A percentile compares a stretch with the other conserved stretches of the same genome.
These are phyloP conservation scores for Ypsolopha scabrella DNA, from an alignment of 2,888 invertebrate genomes.

Conservation along the genomic window DNA sequence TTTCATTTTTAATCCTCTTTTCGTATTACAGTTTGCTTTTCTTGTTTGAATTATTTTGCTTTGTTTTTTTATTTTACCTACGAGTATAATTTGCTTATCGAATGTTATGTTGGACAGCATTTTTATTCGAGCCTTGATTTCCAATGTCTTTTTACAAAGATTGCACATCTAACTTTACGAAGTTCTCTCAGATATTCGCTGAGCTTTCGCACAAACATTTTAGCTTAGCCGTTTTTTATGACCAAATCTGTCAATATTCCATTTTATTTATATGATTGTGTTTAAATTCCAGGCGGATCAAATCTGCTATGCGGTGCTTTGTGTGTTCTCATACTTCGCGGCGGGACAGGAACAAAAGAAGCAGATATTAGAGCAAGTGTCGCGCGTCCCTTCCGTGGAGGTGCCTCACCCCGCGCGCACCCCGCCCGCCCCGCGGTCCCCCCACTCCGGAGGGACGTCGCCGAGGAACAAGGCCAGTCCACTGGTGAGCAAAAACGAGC, in stretches of 20 bases:
- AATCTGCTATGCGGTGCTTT: conserved; percentile 98
- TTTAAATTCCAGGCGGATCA: conserved; percentile 87
- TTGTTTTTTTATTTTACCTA: conserved; percentile 11
- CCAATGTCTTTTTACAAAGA: no score
- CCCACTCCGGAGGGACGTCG: conserved; percentile 4
- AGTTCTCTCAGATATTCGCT: no score
- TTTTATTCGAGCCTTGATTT: no score
- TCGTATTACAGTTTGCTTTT: conserved; percentile 18
- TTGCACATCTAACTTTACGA: no score
- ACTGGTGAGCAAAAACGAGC: no score
- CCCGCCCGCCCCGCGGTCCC: conserved; percentile 1
- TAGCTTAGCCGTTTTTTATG: no score
- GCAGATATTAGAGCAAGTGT: conserved; percentile 57
- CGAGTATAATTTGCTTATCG: no score
- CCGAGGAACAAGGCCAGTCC: conserved; percentile 15
- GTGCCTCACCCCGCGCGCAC: conserved; percentile 16
- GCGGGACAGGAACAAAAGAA: conserved; percentile 86
- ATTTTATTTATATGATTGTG: no score
- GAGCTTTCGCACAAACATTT: no score
- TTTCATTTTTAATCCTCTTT: conserved; percentile 18
- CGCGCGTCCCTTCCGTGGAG: conserved; percentile 32
- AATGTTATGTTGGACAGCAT: no score
- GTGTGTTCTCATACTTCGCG: conserved; percentile 98
- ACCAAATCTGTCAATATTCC: no score
- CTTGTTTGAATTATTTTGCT: conserved; percentile 14